Conservation (phyloP, 1,140 invertebrate genomes). For the Bombus sibiricus region DNA sequence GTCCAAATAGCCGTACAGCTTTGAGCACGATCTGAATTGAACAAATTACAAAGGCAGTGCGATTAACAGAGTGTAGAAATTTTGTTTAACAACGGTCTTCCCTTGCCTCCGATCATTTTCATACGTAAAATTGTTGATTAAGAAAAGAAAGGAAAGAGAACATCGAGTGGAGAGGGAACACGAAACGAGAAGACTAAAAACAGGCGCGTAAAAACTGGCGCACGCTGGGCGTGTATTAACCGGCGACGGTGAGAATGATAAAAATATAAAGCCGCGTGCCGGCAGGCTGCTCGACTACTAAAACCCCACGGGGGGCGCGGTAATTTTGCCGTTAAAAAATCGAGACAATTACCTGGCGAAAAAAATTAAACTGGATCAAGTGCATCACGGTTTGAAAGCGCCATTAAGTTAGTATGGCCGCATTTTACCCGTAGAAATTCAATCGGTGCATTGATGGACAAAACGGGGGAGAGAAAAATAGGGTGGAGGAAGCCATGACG, state of each 20-base stretch:
- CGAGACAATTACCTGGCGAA: conserved; percentile 19
- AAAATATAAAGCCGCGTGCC: conserved; percentile 16
- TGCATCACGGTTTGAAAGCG: conserved; percentile 34
- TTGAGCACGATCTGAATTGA: neutral
- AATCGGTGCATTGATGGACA: conserved; percentile 12
- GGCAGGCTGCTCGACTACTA: neutral
- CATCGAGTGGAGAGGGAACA: too few species aligned
- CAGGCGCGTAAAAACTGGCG: neutral
- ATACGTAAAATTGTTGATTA: neutral
- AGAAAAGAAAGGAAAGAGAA: neutral
- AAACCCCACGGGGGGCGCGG: neutral
- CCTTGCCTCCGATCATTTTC: neutral
- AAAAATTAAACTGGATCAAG: conserved; percentile 33
- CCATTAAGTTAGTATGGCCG: conserved; percentile 34
- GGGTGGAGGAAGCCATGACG: neutral
- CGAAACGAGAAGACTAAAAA: neutral
- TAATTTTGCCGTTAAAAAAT: conserved; percentile 28
- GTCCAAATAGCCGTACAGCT: conserved; percentile 13
- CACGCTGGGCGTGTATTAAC: conserved; percentile 4
- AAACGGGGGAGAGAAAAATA: neutral
- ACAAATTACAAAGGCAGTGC: neutral
- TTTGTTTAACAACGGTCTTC: neutral
- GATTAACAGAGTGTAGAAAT: conserved; percentile 7
- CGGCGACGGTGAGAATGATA: neutral
- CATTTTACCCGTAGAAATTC: conserved; percentile 32